Percentiles rank a stretch among this genome's conserved stretches.
phyloP scores from a whole-genome alignment of 2,113 vertebrate genomes.

The Microtus richardsoni region DNA sequence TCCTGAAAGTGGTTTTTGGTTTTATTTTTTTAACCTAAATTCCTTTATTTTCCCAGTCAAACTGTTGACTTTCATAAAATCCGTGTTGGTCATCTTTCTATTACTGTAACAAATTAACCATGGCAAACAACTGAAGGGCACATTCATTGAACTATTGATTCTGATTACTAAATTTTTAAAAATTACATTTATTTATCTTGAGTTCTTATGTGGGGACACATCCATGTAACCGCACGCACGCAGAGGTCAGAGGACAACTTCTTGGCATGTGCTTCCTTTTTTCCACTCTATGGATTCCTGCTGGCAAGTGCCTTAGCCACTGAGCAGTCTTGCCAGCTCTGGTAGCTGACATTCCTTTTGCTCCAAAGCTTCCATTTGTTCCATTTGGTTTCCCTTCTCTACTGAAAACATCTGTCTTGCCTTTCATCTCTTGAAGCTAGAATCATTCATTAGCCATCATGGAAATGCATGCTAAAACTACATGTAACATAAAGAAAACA shows the following conservation, averaged over 20 bases:
- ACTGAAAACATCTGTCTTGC: not conserved
- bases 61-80: not conserved
- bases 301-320: too few species aligned
- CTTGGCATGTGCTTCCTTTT: not conserved
- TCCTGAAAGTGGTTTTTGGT: not conserved
- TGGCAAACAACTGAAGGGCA: not conserved
- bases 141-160: not conserved
- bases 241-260: not conserved
- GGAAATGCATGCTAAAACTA: not conserved
- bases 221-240: not conserved
- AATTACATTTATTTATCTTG: not conserved
- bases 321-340: not conserved
- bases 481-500: not conserved
- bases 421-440: not conserved
- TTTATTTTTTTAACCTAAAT: not conserved
- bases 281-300: not conserved
- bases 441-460: not conserved
- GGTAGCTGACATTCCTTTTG: not conserved
- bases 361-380: not conserved
- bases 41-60: not conserved
- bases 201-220: not conserved
- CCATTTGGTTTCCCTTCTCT: slow-evolving; percentile 14
- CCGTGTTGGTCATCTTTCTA: not conserved
- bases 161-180: not conserved
- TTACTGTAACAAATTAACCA: not conserved